phyloP scores from a whole-genome alignment of 2,888 invertebrate genomes.

The Orchestes rusci region DNA sequence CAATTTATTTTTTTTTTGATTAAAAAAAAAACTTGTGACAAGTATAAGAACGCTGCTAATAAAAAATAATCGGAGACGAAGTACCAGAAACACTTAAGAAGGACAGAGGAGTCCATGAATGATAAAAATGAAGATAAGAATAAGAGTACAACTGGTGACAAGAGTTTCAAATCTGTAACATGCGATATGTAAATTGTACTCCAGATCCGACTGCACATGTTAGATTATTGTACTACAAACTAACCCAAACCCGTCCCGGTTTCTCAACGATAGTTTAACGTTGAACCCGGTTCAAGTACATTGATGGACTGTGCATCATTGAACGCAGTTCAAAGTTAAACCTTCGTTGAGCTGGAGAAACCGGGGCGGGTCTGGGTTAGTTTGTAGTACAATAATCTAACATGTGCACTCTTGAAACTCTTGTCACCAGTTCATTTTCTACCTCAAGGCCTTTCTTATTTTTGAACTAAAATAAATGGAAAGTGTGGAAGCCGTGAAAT shows the following conservation, averaged over 20 bases:
- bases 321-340: no score
- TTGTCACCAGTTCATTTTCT: conserved; percentile 4
- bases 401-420: conserved; percentile 8
- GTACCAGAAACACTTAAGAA: conserved; percentile 5
- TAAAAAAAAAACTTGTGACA: conserved; percentile 10
- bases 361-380: no score
- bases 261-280: no score
- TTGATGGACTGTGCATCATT: no score
- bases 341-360: no score
- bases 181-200: conserved; percentile 17
- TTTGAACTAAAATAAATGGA: conserved; percentile 10
- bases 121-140: conserved; percentile 14
- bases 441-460: conserved; percentile 5
- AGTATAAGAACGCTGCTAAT: conserved; percentile 9
- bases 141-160: conserved; percentile 8
- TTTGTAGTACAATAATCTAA: conserved; percentile 11
- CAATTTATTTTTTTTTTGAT: conserved; percentile 13
- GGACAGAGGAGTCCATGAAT: conserved; percentile 3
- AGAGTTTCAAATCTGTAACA: conserved; percentile 12
- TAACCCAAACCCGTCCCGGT: no score
- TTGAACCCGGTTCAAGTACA: no score
- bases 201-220: conserved; percentile 16
- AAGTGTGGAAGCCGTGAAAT: conserved; percentile 10
- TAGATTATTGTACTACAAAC: conserved; percentile 10
- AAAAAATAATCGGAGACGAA: conserved; percentile 7